phyloP scores from a whole-genome alignment of 2,113 vertebrate genomes.

The Cephalopholis sonnerati region DNA sequence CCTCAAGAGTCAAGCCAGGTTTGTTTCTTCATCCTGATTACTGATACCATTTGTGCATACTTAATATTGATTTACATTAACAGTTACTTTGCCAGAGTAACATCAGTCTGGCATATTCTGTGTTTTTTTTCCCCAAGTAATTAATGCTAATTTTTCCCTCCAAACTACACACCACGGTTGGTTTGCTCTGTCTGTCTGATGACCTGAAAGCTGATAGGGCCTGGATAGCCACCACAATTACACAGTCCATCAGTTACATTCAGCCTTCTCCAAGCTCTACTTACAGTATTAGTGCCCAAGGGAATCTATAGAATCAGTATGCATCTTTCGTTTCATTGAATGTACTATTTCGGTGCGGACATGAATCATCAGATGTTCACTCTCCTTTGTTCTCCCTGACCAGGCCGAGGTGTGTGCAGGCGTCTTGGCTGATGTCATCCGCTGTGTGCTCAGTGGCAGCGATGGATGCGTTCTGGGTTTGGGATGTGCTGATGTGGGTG shows the following conservation, averaged over 20 bases:
- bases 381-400: slow-evolving; percentile 56
- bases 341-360: not conserved
- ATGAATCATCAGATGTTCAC: slow-evolving; percentile 64
- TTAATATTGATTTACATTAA: not conserved
- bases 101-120: not conserved
- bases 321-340: slow-evolving; percentile 14
- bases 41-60: not conserved
- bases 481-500: slow-evolving; percentile 78
- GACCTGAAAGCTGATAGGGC: slow-evolving; percentile 66
- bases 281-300: slow-evolving; percentile 49
- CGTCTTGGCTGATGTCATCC: slow-evolving; percentile 81
- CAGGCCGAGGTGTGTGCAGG: slow-evolving; percentile 79
- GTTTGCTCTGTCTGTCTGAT: slow-evolving; percentile 41
- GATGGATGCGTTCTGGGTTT: slow-evolving; percentile 79
- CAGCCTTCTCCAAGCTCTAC: slow-evolving; percentile 36
- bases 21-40: slow-evolving; percentile 25
- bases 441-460: slow-evolving; percentile 78
- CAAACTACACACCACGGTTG: not conserved
- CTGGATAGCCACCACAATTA: slow-evolving; percentile 39
- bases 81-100: not conserved
- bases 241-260: slow-evolving; percentile 47
- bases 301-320: slow-evolving; percentile 20
- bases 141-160: not conserved
- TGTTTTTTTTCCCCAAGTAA: slow-evolving; percentile 15
- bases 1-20: slow-evolving; percentile 79